These are phyloP conservation scores for Mastacembelus armatus DNA, from an alignment of 2,797 vertebrate genomes.

Conservation along the genomic window DNA sequence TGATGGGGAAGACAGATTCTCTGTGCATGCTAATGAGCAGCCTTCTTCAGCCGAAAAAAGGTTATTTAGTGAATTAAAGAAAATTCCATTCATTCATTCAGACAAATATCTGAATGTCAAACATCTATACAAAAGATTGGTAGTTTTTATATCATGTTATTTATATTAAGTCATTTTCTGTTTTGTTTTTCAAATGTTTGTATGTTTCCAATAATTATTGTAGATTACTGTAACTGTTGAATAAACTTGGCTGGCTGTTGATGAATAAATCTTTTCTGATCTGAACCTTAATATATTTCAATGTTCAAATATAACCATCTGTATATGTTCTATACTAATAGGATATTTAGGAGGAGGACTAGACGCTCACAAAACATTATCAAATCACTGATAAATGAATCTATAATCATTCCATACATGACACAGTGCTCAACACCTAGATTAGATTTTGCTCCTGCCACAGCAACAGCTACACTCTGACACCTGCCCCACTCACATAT, in stretches of 20 bases:
- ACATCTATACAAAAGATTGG: not conserved
- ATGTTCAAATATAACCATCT: not conserved
- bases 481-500: slow-evolving; percentile 16
- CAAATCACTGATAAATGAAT: slow-evolving; percentile 11
- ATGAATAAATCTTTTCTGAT: no score
- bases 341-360: no score
- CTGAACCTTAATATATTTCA: no score
- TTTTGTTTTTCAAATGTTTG: not conserved
- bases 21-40: slow-evolving; percentile 45
- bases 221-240: no score
- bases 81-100: not conserved
- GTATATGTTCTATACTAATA: not conserved
- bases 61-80: slow-evolving; percentile 25
- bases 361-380: no score
- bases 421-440: not conserved
- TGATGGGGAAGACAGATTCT: slow-evolving; percentile 44
- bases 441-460: slow-evolving; percentile 3
- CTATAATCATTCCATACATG: slow-evolving; percentile 12
- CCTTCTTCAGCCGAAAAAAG: slow-evolving; percentile 24
- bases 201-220: no score
- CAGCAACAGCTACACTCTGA: not conserved
- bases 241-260: no score
- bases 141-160: not conserved
- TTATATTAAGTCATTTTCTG: not conserved
- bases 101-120: slow-evolving; percentile 8